Percentiles rank a stretch among this genome's conserved stretches.
Evolutionary conservation across 2,797 vertebrate species (phyloP).

Genomic region (Karalla daura): DNA sequence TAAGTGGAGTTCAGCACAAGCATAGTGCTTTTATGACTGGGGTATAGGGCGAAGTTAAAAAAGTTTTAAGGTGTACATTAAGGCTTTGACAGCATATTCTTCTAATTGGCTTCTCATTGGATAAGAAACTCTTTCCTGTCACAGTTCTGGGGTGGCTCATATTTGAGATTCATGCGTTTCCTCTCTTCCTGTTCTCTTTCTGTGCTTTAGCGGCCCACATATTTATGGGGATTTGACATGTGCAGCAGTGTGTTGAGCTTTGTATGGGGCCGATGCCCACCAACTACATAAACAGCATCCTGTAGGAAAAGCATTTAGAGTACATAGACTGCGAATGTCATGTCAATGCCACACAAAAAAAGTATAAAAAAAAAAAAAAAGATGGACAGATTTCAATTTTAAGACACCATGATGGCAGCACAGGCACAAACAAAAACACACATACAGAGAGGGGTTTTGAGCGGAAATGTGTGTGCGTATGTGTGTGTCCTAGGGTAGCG

Average conservation of each 20-base stretch:
- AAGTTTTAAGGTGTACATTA: background rate
- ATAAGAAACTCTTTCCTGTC: background rate
- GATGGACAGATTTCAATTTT: constrained; percentile 32
- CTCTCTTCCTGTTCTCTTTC: background rate
- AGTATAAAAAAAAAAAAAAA: constrained; percentile 21
- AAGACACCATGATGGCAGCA: constrained; percentile 16
- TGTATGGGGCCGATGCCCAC: background rate
- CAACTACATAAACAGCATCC: background rate
- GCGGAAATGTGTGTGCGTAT: constrained; percentile 31
- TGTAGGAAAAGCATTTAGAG: background rate
- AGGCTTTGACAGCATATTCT: background rate
- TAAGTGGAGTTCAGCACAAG: background rate
- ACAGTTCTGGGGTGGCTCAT: background rate
- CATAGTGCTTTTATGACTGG: background rate
- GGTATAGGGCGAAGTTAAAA: background rate
- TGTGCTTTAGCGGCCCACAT: background rate
- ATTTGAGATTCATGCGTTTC: too few species aligned
- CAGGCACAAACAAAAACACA: constrained; percentile 39
- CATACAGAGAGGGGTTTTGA: constrained; percentile 17
- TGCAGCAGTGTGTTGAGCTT: background rate
- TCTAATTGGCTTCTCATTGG: too few species aligned
- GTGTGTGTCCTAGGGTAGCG: constrained; percentile 59
- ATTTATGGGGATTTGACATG: background rate
- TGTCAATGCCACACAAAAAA: background rate
- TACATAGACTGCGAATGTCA: background rate